Percentiles rank a stretch among this genome's conserved stretches.
Evolutionary conservation across 1,140 invertebrate genomes (phyloP).

Genomic region (Penaeus japonicus): DNA sequence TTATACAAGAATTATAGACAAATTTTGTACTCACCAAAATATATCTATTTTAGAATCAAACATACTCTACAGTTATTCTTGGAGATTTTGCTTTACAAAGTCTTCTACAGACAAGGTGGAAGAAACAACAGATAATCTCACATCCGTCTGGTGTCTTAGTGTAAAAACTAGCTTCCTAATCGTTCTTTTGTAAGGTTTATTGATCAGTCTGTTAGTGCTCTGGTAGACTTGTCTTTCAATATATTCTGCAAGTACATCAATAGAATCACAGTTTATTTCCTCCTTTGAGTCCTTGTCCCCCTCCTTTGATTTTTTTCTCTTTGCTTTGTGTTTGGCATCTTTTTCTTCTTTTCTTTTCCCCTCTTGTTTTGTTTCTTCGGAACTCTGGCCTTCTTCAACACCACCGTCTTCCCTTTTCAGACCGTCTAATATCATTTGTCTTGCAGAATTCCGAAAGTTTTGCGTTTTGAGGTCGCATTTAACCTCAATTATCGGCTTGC

Average conservation of each 20-base stretch:
- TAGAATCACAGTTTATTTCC: background rate
- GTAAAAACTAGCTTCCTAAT: constrained; percentile 48
- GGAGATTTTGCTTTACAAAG: constrained; percentile 23
- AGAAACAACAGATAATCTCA: background rate
- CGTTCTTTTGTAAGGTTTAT: constrained; percentile 39
- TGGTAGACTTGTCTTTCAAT: constrained; percentile 47
- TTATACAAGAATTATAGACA: too few species aligned
- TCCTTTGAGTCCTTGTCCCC: background rate
- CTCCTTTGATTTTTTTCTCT: background rate
- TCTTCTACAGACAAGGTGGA: constrained; percentile 26
- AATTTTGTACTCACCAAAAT: too few species aligned
- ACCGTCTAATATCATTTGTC: constrained; percentile 39
- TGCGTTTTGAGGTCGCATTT: constrained; percentile 45
- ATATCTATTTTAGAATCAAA: too few species aligned
- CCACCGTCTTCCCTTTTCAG: constrained; percentile 12
- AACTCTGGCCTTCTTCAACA: background rate
- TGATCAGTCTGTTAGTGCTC: constrained; percentile 3
- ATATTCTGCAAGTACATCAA: constrained; percentile 36
- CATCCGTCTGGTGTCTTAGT: constrained; percentile 33
- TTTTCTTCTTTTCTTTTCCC: background rate
- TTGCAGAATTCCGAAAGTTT: constrained; percentile 33
- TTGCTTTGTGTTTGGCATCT: background rate
- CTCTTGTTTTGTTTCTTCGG: background rate
- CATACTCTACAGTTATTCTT: too few species aligned
- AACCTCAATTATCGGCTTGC: constrained; percentile 45